Conservation (phyloP, 2,797 vertebrate genomes). For the Catamblyrhynchus diadema region DNA sequence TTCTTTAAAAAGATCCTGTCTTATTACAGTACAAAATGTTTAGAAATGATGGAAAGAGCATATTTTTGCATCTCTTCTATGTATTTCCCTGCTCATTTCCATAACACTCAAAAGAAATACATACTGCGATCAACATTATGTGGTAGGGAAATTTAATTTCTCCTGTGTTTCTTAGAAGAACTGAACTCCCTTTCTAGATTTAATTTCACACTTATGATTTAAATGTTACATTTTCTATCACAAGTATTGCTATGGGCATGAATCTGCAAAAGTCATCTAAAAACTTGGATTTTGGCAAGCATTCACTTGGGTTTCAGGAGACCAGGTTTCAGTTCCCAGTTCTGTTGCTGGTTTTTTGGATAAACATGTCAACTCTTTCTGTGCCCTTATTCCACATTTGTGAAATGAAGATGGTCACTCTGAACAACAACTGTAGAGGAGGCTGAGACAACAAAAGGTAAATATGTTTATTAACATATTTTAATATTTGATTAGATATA, state of each 20-base stretch:
- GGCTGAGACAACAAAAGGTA: background rate
- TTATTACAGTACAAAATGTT: background rate
- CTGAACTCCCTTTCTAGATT: background rate
- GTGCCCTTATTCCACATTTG: background rate
- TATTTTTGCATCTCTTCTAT: background rate
- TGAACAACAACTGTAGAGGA: background rate
- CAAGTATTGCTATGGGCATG: background rate
- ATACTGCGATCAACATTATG: background rate
- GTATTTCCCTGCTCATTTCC: background rate
- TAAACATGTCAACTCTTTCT: background rate
- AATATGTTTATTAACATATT: background rate
- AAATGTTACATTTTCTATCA: background rate
- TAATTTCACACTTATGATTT: background rate
- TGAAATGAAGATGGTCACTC: background rate
- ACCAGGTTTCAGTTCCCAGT: background rate
- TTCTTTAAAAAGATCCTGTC: background rate
- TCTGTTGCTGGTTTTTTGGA: background rate
- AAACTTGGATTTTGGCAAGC: background rate
- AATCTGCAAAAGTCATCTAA: background rate
- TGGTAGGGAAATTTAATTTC: background rate
- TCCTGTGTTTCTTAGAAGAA: background rate
- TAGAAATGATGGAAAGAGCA: background rate
- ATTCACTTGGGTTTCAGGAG: background rate
- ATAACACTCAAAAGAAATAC: background rate
- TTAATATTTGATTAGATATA: background rate